Percentiles rank a stretch among this genome's conserved stretches.
Evolutionary conservation across 2,888 invertebrate species (phyloP).

Genomic region (Celastrina argiolus): DNA sequence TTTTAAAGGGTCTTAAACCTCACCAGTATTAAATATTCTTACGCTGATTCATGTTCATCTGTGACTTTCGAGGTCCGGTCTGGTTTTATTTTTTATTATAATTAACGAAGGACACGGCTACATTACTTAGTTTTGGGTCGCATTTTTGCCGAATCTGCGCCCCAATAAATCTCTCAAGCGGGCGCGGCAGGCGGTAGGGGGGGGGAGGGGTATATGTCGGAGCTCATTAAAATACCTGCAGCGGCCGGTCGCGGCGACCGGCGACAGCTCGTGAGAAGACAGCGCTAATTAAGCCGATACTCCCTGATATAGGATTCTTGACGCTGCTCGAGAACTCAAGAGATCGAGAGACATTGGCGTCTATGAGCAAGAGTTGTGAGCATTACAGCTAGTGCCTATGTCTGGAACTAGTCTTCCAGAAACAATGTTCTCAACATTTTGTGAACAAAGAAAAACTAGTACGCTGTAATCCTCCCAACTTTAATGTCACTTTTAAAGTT

Average conservation of each 20-base stretch:
- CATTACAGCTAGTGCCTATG: no score
- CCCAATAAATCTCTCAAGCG: conserved; percentile 30
- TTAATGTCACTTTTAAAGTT: no score
- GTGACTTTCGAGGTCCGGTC: background rate
- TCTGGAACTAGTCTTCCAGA: no score
- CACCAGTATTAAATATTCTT: no score
- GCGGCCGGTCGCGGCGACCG: conserved; percentile 37
- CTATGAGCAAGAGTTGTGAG: no score
- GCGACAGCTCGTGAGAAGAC: conserved; percentile 54
- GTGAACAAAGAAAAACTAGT: no score
- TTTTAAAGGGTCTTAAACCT: no score
- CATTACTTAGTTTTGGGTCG: conserved; percentile 21
- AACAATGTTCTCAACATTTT: no score
- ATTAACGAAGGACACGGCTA: background rate
- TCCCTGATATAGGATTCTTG: background rate
- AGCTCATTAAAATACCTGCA: conserved; percentile 69
- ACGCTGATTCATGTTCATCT: background rate
- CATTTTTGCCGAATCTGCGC: conserved; percentile 32
- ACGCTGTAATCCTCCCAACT: no score
- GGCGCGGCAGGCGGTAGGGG: background rate
- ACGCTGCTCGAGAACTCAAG: no score
- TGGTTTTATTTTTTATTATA: background rate
- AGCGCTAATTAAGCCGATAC: conserved; percentile 50
- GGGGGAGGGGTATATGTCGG: conserved; percentile 27
- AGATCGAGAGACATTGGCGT: no score